A percentile compares a stretch with the other conserved stretches of the same genome.
phyloP scores from a whole-genome alignment of 2,113 vertebrate genomes.

The Oophaga pumilio region DNA sequence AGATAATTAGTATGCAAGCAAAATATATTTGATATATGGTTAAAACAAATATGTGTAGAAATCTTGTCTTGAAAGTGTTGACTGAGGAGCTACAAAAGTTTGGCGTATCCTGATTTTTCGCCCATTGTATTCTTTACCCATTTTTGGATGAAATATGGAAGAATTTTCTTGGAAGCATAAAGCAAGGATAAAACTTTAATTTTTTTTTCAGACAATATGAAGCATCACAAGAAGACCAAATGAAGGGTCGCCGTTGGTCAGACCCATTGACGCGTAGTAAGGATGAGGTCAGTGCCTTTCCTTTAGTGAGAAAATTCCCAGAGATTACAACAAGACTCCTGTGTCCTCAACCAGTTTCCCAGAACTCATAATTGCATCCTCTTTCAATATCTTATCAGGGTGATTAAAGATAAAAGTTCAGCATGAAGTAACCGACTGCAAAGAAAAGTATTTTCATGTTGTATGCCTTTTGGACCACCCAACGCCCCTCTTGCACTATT shows the following conservation, averaged over 20 bases:
- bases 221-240: neutral
- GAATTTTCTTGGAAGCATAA: too few species aligned
- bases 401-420: slow-evolving; percentile 6
- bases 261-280: neutral
- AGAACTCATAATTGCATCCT: neutral
- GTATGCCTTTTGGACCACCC: neutral
- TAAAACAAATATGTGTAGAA: too few species aligned
- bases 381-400: neutral
- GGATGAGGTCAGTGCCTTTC: neutral
- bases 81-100: too few species aligned
- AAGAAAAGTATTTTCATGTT: neutral
- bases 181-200: too few species aligned
- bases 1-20: too few species aligned
- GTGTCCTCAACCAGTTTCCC: neutral
- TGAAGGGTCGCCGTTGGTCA: neutral
- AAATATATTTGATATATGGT: too few species aligned
- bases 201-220: neutral
- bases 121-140: too few species aligned
- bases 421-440: neutral
- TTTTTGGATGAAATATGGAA: too few species aligned
- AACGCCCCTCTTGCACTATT: too few species aligned
- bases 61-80: too few species aligned
- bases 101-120: too few species aligned
- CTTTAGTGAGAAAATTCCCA: neutral
- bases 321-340: neutral